Evolutionary conservation across 2,113 vertebrate genomes (phyloP), one percentile per base, ranked within the genome.

Genomic region (Platanista minor): DNA sequence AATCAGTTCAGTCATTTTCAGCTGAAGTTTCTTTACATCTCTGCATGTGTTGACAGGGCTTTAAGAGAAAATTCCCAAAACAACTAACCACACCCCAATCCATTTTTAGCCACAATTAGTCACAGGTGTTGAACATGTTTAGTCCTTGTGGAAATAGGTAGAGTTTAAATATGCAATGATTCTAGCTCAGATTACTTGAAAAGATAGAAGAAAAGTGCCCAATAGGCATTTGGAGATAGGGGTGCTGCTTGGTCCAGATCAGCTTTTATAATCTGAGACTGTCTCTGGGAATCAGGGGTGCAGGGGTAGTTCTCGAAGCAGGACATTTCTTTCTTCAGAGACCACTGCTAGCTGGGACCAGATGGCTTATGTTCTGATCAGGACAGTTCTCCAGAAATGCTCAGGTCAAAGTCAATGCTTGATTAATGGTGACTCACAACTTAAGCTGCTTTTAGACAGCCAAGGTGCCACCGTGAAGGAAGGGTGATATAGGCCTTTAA

Each of bases 31-130:
- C 61, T 94, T 82, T 66, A 77, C 43, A 29, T 81, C 59, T 90
- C 36, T 90, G 13, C 29, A 20, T 69, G 14, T 83, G 25, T 94
- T 87, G 61, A 72, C 20, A 83, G 33, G 46, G 21, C 27, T 74
- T 96, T 92, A 93, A 90, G 90, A 90, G 52, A 71, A 94, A 92
- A 75, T 86, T 88, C 31, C 23, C 74, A 39, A 90, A 49, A 75
- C 13, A 12, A 57, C 39, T 62, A 87, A 74, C 21, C 52, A 10
- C 1, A 2, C 31, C 12, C 6, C 13, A 21, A 59, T 66, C 54
- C 69, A 88, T 52, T 94, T 91, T 90, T 71, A 78, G 90, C 41
- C 59, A 67, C 0, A 67, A 10, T 72, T 95, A 95, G 33, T 74
- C 82, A 91, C 5, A 92, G 49, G 21, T 95, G 23, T 46, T 82